A percentile compares a stretch with the other conserved stretches of the same genome.
phyloP scores from a whole-genome alignment of 2,797 vertebrate genomes.

The Gallirallus australis region DNA sequence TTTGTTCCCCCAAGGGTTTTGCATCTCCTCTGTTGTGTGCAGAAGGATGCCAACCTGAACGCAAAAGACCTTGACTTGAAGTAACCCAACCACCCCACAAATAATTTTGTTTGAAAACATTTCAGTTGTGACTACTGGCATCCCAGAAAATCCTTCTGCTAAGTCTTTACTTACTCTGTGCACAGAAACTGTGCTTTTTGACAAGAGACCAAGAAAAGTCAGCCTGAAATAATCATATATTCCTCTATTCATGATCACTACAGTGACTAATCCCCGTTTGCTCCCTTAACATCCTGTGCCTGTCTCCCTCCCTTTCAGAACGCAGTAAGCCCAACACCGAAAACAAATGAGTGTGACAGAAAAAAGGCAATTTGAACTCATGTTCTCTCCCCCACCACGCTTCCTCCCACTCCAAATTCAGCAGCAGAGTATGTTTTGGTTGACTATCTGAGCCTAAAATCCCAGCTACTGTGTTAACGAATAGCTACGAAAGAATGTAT shows the following conservation, averaged over 20 bases:
- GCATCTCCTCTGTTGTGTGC: neutral
- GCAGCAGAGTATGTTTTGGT: neutral
- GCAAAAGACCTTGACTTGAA: neutral
- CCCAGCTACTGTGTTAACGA: neutral
- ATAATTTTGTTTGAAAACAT: neutral
- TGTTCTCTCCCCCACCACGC: neutral
- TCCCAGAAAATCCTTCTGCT: neutral
- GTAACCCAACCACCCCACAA: neutral
- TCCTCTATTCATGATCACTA: neutral
- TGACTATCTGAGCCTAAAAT: neutral
- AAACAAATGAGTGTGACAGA: conserved; percentile 10
- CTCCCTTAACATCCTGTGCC: neutral
- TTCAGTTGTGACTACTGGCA: neutral
- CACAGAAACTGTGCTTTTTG: neutral
- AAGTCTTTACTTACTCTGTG: neutral
- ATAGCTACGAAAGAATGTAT: neutral
- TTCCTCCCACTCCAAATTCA: conserved; percentile 8
- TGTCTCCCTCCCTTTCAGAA: neutral
- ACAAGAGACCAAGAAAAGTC: neutral
- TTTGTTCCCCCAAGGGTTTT: neutral
- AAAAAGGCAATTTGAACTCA: conserved; percentile 13
- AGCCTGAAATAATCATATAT: neutral
- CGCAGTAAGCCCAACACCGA: neutral
- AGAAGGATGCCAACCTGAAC: neutral
- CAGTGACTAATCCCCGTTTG: conserved; percentile 5